Evolutionary conservation across 2,797 vertebrate genomes (phyloP).

Genomic region (Thaleichthys pacificus): DNA sequence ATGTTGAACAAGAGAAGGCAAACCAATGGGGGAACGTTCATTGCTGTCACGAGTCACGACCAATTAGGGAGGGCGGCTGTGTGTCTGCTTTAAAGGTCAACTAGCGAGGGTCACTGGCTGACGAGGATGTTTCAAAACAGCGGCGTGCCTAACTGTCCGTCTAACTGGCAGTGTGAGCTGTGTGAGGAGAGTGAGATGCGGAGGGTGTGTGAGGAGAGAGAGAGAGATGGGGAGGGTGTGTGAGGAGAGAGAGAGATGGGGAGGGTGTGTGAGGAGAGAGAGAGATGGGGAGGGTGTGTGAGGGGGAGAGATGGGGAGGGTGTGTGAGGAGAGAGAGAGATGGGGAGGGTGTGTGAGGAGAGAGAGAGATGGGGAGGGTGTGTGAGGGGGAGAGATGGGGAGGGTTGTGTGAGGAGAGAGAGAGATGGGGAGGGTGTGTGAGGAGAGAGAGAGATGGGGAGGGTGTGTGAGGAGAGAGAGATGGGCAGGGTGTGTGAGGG

Average conservation of each 20-base stretch:
- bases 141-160: background rate
- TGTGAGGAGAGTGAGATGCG: conserved; percentile 1
- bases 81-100: background rate
- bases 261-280: background rate
- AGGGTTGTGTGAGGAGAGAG: too few relatives aligned
- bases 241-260: background rate
- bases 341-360: background rate
- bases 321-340: background rate
- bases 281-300: background rate
- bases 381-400: too few relatives aligned
- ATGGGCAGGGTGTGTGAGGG: too few relatives aligned
- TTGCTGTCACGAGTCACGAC: too few relatives aligned
- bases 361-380: too few relatives aligned
- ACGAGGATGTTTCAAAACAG: too few relatives aligned
- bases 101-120: too few relatives aligned
- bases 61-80: background rate
- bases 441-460: too few relatives aligned
- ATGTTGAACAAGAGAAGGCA: too few relatives aligned
- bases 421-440: too few relatives aligned
- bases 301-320: background rate
- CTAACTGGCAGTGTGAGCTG: background rate
- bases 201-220: background rate
- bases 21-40: too few relatives aligned
- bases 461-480: too few relatives aligned
- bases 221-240: background rate